Base-by-base conservation (phyloP, 2,113 vertebrate genomes). In the Cynocephalus volans region DNA sequence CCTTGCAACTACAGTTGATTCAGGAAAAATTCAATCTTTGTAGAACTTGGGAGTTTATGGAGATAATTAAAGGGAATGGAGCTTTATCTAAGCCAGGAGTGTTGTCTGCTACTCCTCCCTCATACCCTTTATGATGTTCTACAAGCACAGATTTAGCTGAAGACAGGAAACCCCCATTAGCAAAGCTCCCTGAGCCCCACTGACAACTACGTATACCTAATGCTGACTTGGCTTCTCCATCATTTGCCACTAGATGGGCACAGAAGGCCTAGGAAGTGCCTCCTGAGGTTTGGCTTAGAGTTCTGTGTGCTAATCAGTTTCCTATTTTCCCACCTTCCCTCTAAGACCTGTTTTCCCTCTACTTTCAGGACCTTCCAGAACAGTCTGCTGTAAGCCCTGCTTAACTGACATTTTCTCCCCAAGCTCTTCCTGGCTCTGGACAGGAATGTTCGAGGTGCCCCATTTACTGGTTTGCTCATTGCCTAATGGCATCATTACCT, bases 401-500 rank as follows among this genome's bases (percentile, higher is more conserved):
- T 67, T 28, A 62, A 52, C 75, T 76, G 87, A 72, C 6, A 11
- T 93, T 69, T 79, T 77, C 62, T 95, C 58, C 81, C 45, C 56
- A 56, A 72, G 62, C 70, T 79, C 56, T 87, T 95, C 65, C 82
- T 50, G 21, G 33, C 85, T 82, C 33, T 89, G 50, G 75, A 91
- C 52, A 80, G 52, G 26, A 80, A 83, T 64, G 33, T 87, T 84
- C 0, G 1, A 89, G 88, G 84, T 88, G 77, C 52, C 76, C 88
- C 28, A 52, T 77, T 96, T 80, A 90, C 87, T 92, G 50, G 81
- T 62, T 84, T 76, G 50, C 87, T 96, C 70, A 52, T 14, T 95
- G 88, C 8, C 82, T 96, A 93, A 96, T 54, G 70, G 81, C 76
- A 17, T 95, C 62, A 79, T 95, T 79, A 9, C 88, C 77, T 97